phyloP scores from a whole-genome alignment of 2,888 invertebrate genomes.

The Brachyopa scutellaris region DNA sequence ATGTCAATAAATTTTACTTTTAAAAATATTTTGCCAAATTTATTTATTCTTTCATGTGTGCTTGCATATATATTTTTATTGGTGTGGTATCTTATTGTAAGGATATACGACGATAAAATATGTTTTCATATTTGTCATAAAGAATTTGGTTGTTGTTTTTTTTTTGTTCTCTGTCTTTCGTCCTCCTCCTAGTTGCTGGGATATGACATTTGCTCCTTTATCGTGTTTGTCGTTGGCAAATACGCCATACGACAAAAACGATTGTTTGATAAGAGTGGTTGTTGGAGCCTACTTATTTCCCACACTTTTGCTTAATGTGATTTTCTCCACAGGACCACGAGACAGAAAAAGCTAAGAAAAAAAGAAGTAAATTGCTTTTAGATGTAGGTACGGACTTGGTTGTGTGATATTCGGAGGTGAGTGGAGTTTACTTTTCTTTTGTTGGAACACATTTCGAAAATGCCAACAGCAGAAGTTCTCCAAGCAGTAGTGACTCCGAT shows the following conservation, averaged over 20 bases:
- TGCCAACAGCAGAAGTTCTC: constrained; percentile 49
- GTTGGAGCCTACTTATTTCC: constrained; percentile 16
- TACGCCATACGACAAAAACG: constrained; percentile 52
- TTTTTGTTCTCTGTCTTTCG: background rate
- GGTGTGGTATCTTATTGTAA: constrained; percentile 36
- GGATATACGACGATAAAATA: constrained; percentile 66
- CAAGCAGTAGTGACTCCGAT: background rate
- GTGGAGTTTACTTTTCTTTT: background rate
- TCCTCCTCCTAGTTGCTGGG: constrained; percentile 27
- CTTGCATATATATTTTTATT: constrained; percentile 25
- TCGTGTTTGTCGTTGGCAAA: constrained; percentile 62
- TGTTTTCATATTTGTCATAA: constrained; percentile 66
- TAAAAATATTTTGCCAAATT: constrained; percentile 70
- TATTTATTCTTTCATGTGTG: constrained; percentile 61
- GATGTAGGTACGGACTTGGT: constrained; percentile 5
- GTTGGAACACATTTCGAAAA: constrained; percentile 2
- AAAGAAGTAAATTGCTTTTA: constrained; percentile 45
- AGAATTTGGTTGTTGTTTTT: background rate
- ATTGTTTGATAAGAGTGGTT: constrained; percentile 32
- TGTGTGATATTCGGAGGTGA: constrained; percentile 15
- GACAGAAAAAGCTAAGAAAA: constrained; percentile 2
- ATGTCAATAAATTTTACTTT: constrained; percentile 69
- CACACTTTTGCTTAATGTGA: constrained; percentile 39
- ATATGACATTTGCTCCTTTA: constrained; percentile 64
- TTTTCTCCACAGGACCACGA: constrained; percentile 35